Evolutionary conservation across 1,140 invertebrate genomes (phyloP).

Genomic region (Eueides isabella): DNA sequence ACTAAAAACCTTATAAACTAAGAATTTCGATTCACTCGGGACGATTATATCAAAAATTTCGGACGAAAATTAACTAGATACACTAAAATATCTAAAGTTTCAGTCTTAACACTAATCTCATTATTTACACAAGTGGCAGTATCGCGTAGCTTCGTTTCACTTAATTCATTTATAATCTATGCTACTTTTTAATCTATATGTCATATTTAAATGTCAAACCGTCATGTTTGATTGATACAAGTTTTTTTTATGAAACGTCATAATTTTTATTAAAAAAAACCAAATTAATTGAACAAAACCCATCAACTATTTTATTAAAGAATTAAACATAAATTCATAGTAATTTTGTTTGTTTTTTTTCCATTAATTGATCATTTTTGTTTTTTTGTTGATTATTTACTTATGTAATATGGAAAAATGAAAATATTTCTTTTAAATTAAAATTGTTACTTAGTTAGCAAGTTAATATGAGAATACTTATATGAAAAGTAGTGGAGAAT

Average conservation of each 20-base stretch:
- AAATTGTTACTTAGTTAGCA: background rate
- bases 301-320: too few species aligned
- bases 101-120: slow-evolving; percentile 41
- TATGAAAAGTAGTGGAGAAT: background rate
- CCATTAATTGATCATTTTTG: background rate
- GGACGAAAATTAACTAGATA: slow-evolving; percentile 47
- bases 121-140: slow-evolving; percentile 69
- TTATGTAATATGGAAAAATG: too few species aligned
- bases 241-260: too few species aligned
- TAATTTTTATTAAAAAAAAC: too few species aligned
- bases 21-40: slow-evolving; percentile 63
- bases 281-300: too few species aligned
- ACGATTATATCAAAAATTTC: slow-evolving; percentile 50
- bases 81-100: slow-evolving; percentile 30
- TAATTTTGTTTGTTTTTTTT: background rate
- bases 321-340: background rate
- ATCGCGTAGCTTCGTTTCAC: slow-evolving; percentile 63
- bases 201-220: background rate
- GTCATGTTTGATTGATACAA: too few species aligned
- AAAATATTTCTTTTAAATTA: background rate
- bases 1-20: slow-evolving; percentile 26
- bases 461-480: background rate
- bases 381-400: too few species aligned
- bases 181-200: slow-evolving; percentile 10
- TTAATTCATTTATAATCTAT: slow-evolving; percentile 17